Conservation (phyloP, 2,113 vertebrate species). For the Elephas maximus region DNA sequence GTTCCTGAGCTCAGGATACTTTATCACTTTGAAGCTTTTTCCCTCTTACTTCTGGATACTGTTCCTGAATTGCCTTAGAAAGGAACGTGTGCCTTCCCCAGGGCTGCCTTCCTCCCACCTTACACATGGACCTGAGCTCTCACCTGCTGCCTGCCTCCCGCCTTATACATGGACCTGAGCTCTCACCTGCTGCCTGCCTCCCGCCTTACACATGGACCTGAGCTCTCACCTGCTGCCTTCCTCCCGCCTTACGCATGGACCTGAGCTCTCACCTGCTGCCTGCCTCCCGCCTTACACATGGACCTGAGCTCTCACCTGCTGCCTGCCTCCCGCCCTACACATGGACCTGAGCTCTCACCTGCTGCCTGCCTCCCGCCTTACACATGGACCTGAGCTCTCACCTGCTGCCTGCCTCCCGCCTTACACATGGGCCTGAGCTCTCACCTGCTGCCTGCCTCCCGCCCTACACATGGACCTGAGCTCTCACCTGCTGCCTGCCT, state of each 20-base stretch:
- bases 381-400: not conserved
- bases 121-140: accelerated
- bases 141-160: too few relatives aligned
- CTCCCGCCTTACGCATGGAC: accelerated
- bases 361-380: too few relatives aligned
- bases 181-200: too few relatives aligned
- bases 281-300: accelerated
- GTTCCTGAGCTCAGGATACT: not conserved
- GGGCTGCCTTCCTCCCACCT: not conserved
- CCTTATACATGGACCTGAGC: accelerated
- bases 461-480: accelerated
- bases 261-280: too few relatives aligned
- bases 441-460: too few relatives aligned
- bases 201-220: accelerated
- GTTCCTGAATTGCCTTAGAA: not conserved
- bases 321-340: accelerated
- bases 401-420: too few relatives aligned
- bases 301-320: not conserved
- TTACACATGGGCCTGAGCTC: accelerated
- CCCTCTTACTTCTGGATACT: accelerated
- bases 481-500: too few relatives aligned
- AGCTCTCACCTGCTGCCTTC: too few relatives aligned
- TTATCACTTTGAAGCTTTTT: too few relatives aligned
- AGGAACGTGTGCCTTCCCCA: not conserved
- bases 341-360: not conserved